Conservation (phyloP, 2,113 vertebrate species). For the Thalassoma bifasciatum region DNA sequence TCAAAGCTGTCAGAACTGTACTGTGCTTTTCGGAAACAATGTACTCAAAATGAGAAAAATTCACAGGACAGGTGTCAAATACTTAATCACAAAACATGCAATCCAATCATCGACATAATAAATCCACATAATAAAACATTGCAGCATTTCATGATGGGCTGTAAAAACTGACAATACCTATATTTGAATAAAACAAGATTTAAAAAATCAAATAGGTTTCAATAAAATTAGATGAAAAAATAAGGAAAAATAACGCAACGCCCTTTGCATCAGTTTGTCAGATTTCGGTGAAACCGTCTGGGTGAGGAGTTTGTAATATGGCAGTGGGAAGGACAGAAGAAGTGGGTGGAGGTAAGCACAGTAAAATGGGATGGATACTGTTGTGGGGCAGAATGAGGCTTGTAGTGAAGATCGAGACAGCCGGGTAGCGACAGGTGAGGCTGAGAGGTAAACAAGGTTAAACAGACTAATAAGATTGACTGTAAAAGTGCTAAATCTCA, state of each 20-base stretch:
- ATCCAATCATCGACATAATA: too few relatives aligned
- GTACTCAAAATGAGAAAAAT: neutral
- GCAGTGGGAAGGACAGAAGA: slow-evolving; percentile 37
- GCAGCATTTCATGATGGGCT: too few relatives aligned
- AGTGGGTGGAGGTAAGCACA: slow-evolving; percentile 39
- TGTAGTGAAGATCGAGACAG: slow-evolving; percentile 65
- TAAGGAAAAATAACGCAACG: neutral
- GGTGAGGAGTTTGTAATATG: slow-evolving; percentile 51
- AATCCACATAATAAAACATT: too few relatives aligned
- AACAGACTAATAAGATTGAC: slow-evolving; percentile 76
- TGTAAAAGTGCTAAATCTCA: slow-evolving; percentile 73
- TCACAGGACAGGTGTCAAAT: neutral
- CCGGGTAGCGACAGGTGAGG: slow-evolving; percentile 56
- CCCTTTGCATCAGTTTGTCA: slow-evolving; percentile 32
- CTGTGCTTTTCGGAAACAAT: neutral
- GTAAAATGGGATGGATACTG: slow-evolving; percentile 69
- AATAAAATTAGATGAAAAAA: neutral
- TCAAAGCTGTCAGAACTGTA: neutral
- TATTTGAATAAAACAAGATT: neutral
- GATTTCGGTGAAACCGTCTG: slow-evolving; percentile 36
- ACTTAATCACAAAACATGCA: too few relatives aligned
- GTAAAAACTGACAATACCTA: neutral
- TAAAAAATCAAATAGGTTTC: neutral
- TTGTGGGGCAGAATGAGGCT: slow-evolving; percentile 77
- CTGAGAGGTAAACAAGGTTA: slow-evolving; percentile 49